These are phyloP conservation scores for Cheilosia vernalis DNA, from an alignment of 2,888 invertebrate genomes.

Conservation along the genomic window DNA sequence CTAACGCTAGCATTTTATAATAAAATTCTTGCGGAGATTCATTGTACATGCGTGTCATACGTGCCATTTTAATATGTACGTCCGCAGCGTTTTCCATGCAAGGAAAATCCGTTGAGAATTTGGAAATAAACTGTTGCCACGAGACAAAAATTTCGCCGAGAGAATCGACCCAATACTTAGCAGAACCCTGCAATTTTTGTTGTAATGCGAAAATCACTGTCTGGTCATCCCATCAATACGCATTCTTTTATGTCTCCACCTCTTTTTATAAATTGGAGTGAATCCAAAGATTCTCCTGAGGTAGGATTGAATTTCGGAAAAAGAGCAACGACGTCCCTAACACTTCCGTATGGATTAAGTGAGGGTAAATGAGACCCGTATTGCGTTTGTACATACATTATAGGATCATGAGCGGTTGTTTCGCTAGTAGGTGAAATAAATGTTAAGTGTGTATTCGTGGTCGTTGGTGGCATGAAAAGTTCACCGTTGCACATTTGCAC, in stretches of 20 bases:
- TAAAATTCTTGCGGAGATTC: no score
- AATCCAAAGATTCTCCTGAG: conserved; percentile 33
- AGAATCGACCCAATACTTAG: conserved; percentile 69
- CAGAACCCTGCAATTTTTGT: conserved; percentile 41
- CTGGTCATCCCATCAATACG: conserved; percentile 57
- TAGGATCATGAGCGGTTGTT: conserved; percentile 2
- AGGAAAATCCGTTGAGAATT: conserved; percentile 66
- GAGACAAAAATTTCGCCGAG: conserved; percentile 42
- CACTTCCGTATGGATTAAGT: conserved; percentile 22
- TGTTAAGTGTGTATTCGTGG: not conserved
- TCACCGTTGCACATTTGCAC: not conserved
- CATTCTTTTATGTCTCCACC: conserved; percentile 42
- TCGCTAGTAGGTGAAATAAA: not conserved
- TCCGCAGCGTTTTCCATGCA: conserved; percentile 30
- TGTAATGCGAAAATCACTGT: conserved; percentile 48
- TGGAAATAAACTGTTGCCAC: conserved; percentile 38
- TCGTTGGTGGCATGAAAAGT: not conserved
- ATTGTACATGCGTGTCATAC: no score
- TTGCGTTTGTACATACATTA: conserved; percentile 1
- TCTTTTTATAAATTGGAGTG: conserved; percentile 36
- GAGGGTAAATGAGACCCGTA: not conserved
- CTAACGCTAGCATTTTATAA: no score
- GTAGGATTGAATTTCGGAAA: conserved; percentile 50
- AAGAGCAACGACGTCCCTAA: conserved; percentile 23
- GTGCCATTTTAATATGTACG: no score